Conservation (phyloP, 2,888 invertebrate genomes). For the Trilocha varians region DNA sequence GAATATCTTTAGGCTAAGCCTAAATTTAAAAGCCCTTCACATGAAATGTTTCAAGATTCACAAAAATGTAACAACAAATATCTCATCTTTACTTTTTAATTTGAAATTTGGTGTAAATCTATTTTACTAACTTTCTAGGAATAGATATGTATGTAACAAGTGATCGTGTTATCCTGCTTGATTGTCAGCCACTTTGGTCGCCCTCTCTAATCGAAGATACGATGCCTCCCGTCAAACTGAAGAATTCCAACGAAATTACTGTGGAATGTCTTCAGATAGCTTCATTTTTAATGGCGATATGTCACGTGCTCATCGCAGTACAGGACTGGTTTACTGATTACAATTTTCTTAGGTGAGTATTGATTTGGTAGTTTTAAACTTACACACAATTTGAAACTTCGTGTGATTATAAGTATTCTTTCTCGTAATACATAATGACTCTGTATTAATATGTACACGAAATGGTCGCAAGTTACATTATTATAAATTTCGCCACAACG, state of each 20-base stretch:
- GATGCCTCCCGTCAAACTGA: constrained; percentile 61
- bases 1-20: no score
- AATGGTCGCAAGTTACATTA: no score
- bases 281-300: constrained; percentile 89
- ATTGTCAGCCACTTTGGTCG: constrained; percentile 86
- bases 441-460: no score
- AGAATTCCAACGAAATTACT: constrained; percentile 71
- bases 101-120: not conserved
- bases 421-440: no score
- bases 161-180: constrained; percentile 87
- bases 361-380: not conserved
- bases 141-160: constrained; percentile 82
- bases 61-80: no score
- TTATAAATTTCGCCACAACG: no score
- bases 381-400: not conserved
- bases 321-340: constrained; percentile 93
- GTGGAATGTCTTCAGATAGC: constrained; percentile 85
- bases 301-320: constrained; percentile 90
- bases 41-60: no score
- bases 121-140: constrained; percentile 44
- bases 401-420: no score
- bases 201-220: constrained; percentile 81
- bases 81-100: no score
- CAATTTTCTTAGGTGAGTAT: constrained; percentile 78
- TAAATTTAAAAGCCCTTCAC: no score